Percentiles rank a stretch among this genome's conserved stretches.
These are phyloP conservation scores for Anguilla japonica DNA, from an alignment of 2,113 vertebrate species.

Conservation along the genomic window DNA sequence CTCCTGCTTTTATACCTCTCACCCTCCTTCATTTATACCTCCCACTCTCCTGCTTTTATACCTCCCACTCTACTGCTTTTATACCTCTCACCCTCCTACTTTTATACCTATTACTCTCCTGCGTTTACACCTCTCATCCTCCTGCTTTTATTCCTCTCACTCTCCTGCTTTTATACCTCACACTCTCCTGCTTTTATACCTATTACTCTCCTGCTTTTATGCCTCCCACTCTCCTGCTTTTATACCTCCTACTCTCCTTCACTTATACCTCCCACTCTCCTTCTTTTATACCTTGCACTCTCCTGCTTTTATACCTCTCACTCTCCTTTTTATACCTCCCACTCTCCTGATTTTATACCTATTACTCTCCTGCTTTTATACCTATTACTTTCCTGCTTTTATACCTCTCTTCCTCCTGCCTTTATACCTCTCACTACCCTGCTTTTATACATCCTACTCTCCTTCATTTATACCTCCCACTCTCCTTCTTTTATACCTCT, in stretches of 20 bases:
- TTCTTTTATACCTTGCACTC: no score
- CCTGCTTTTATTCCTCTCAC: background rate
- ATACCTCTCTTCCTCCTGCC: background rate
- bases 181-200: background rate
- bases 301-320: no score
- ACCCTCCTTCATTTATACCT: no score
- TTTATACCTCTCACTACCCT: background rate
- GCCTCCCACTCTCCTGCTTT: no score
- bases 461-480: background rate
- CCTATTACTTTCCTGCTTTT: background rate
- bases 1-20: no score
- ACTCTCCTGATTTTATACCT: background rate
- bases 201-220: no score
- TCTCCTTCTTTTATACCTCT: background rate
- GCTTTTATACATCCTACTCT: background rate
- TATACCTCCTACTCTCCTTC: no score
- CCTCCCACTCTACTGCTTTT: no score
- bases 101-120: background rate
- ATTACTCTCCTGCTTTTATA: background rate
- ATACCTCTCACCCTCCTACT: background rate
- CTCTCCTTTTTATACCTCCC: no score
- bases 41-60: background rate
- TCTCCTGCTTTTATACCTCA: background rate
- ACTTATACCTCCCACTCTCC: no score
- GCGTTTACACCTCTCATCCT: background rate